Base-by-base conservation (phyloP, 2,113 vertebrate genomes). In the Lepisosteus oculatus region DNA sequence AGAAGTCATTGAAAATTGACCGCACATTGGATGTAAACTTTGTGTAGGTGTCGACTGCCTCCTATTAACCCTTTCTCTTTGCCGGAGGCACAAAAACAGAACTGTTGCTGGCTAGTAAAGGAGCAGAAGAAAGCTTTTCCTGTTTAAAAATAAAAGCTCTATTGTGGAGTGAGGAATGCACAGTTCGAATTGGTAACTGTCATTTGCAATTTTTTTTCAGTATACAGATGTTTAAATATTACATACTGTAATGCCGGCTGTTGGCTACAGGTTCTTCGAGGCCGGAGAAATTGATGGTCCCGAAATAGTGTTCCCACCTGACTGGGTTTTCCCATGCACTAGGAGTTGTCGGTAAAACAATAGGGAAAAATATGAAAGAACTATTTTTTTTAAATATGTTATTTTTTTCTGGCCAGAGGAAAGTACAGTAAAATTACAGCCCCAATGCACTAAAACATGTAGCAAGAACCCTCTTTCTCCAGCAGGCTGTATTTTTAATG, bases 1-100 rank as follows among this genome's bases (percentile, higher is more conserved):
- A 92, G 94, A 94, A 97, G 95, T 95, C 91, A 95, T 91, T 93
- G 91, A 93, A 93, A 96, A 96, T 94, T 91, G 95, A 98, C 95
- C 95, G 93, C 86, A 81, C 88, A 83, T 80, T 83, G 85, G 87
- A 90, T 84, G 79, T 83, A 90, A 89, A 91, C 86, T 88, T 88
- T 83, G 80, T 78, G 89, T 85, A 62, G 73, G 73, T 77, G 79
- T 72, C 73, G 69, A 71, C 68, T 80, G 45, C 64, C 63, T 55
- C 55, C 44, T 55, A 43, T 89, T 92, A 89, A 91, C 89, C 83
- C 84, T 84, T 75, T 71, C 85, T 80, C 77, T 81, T 45, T 74
- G 69, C 81, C 69, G 74, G 80, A 74, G 80, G 72, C 78, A 81
- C 88, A 81, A 80, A 79, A 42, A 68, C 75, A 83, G 83, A 80